These are phyloP conservation scores for Sebastes hubbsi DNA, from an alignment of 2,797 vertebrate species.

Conservation along the genomic window DNA sequence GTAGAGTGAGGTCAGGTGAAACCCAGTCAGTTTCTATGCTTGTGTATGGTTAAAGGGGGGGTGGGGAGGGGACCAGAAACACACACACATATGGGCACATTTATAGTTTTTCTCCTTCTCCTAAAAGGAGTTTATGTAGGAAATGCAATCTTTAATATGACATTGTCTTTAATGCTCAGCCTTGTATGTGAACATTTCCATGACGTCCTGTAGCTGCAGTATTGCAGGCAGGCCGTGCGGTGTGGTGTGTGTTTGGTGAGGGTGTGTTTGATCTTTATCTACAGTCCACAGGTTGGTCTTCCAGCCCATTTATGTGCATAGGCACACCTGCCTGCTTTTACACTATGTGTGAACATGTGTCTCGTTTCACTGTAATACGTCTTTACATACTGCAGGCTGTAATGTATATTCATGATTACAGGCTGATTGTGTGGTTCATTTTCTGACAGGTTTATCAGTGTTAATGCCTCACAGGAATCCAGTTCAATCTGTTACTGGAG, in stretches of 20 bases:
- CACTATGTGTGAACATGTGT: neutral
- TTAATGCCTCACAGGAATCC: slow-evolving; percentile 59
- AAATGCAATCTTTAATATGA: neutral
- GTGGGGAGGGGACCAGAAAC: neutral
- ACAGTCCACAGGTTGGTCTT: slow-evolving; percentile 33
- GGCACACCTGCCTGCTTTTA: slow-evolving; percentile 6
- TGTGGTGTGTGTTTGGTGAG: slow-evolving; percentile 35
- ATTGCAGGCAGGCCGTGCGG: neutral
- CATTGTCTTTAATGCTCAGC: neutral
- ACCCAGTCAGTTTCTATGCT: slow-evolving; percentile 12
- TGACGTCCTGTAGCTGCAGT: neutral
- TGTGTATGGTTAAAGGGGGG: neutral
- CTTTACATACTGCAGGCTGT: neutral
- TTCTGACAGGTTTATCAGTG: neutral
- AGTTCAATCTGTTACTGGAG: slow-evolving; percentile 52
- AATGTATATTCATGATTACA: neutral
- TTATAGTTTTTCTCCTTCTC: neutral
- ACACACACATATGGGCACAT: neutral
- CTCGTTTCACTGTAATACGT: neutral
- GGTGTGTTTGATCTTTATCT: slow-evolving; percentile 58
- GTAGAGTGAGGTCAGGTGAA: slow-evolving; percentile 41
- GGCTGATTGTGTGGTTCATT: neutral
- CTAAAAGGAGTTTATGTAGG: neutral
- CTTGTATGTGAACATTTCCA: neutral
- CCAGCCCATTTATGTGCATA: neutral